A percentile compares a stretch with the other conserved stretches of the same genome.
These are phyloP conservation scores for Corythornis cristatus DNA, from an alignment of 2,113 vertebrate genomes.

Conservation along the genomic window DNA sequence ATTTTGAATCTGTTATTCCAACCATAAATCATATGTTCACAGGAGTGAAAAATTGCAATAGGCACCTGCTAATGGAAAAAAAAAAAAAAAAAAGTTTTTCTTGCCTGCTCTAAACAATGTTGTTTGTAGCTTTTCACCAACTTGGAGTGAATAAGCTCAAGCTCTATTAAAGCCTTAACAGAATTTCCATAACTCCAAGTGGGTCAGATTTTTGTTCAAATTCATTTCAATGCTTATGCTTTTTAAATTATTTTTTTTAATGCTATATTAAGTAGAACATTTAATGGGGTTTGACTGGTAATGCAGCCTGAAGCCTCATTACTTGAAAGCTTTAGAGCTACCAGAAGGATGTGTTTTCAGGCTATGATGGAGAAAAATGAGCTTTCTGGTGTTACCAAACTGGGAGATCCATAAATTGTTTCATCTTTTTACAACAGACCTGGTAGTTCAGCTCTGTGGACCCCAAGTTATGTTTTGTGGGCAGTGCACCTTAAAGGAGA, in stretches of 20 bases:
- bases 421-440: neutral
- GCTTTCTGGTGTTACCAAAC: neutral
- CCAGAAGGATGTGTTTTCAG: neutral
- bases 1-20: slow-evolving; percentile 20
- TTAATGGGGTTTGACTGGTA: slow-evolving; percentile 45
- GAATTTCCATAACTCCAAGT: neutral
- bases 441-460: neutral
- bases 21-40: neutral
- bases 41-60: neutral
- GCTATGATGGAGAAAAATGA: neutral
- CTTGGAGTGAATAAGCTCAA: neutral
- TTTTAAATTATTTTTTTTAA: neutral
- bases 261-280: neutral
- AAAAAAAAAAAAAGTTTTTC: neutral
- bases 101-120: neutral
- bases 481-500: neutral
- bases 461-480: neutral
- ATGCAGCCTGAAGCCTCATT: slow-evolving; percentile 21
- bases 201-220: slow-evolving; percentile 8
- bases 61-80: slow-evolving; percentile 28
- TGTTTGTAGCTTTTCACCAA: slow-evolving; percentile 3
- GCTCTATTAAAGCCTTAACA: neutral
- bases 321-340: slow-evolving; percentile 15
- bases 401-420: neutral
- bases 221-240: neutral